Evolutionary conservation across 2,113 vertebrate genomes (phyloP).

Genomic region (Gallinago paraguaiae): DNA sequence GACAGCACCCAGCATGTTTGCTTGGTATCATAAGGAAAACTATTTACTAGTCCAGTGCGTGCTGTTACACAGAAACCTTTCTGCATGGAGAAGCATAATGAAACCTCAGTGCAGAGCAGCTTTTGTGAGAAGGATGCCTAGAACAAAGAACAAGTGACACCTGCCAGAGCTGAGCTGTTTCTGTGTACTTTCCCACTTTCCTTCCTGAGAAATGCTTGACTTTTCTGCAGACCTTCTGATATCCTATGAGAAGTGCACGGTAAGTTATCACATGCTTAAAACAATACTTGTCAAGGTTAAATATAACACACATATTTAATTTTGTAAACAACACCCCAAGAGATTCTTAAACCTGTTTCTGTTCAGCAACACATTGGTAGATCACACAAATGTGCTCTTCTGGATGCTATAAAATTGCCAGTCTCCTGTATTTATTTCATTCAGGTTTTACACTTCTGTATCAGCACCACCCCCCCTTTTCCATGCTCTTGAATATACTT

Average conservation of each 20-base stretch:
- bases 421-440: background rate
- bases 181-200: background rate
- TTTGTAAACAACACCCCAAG: background rate
- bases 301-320: background rate
- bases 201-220: background rate
- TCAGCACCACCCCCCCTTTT: background rate
- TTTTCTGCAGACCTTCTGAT: background rate
- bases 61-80: background rate
- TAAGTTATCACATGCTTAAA: background rate
- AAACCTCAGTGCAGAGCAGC: background rate
- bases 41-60: background rate
- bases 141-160: background rate
- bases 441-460: background rate
- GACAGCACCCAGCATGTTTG: background rate
- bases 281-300: background rate
- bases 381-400: background rate
- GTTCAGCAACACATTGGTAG: background rate
- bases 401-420: background rate
- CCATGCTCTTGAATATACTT: background rate
- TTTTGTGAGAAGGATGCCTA: background rate
- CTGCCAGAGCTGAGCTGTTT: background rate
- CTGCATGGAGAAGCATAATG: background rate
- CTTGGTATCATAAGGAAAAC: background rate
- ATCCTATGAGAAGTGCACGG: fast-evolving
- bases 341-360: background rate